phyloP scores from a whole-genome alignment of 1,140 invertebrate species.

The Glossosoma conforme region DNA sequence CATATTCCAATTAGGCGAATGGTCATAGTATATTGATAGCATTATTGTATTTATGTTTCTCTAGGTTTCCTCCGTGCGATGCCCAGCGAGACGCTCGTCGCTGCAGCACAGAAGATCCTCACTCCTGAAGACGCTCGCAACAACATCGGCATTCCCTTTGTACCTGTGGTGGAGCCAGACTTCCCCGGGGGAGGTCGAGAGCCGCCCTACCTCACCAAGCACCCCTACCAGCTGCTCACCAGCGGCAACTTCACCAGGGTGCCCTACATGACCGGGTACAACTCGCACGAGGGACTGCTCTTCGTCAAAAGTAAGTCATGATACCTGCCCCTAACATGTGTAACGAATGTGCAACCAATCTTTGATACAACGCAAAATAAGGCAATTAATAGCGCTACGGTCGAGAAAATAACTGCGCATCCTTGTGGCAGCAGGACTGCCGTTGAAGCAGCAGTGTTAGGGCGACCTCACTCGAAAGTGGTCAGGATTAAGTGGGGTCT shows the following conservation, averaged over 20 bases:
- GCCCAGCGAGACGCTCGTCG: conserved; percentile 44
- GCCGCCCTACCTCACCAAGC: conserved; percentile 52
- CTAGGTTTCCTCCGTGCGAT: conserved; percentile 45
- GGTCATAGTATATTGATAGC: too few species aligned
- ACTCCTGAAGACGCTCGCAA: conserved; percentile 46
- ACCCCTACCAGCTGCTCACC: conserved; percentile 48
- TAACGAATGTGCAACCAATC: too few species aligned
- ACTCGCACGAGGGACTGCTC: conserved; percentile 52
- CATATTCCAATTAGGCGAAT: too few species aligned
- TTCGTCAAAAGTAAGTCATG: conserved; percentile 48
- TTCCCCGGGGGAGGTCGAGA: conserved; percentile 29
- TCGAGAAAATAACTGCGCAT: too few species aligned
- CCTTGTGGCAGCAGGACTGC: too few species aligned
- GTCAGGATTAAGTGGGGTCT: too few species aligned
- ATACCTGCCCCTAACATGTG: not conserved
- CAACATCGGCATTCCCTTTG: conserved; percentile 50
- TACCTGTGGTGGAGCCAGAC: conserved; percentile 45
- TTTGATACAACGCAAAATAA: too few species aligned
- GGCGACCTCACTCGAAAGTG: too few species aligned
- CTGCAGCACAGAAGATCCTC: conserved; percentile 44
- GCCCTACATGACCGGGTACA: conserved; percentile 53
- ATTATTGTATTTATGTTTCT: too few species aligned
- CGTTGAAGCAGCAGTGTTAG: too few species aligned
- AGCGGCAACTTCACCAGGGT: conserved; percentile 48
- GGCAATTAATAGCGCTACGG: too few species aligned